Conservation (phyloP, 2,113 vertebrate genomes). For the Passer domesticus region DNA sequence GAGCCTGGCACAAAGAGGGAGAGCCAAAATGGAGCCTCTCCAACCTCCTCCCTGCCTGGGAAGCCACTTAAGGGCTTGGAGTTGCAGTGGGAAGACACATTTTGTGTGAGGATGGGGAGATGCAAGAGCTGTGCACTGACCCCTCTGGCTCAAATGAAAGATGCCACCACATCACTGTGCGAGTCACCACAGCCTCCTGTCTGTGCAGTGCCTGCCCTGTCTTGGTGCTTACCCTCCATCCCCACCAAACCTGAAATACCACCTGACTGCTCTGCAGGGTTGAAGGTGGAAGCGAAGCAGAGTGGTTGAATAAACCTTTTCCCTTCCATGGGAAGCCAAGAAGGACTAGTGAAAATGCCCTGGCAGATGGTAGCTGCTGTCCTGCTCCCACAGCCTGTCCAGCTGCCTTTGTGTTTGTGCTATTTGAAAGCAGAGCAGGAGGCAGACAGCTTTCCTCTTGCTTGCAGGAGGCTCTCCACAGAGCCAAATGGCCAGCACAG, state of each 20-base stretch:
- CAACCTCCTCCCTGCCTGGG: neutral
- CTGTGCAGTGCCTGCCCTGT: neutral
- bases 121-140: neutral
- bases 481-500: neutral
- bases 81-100: accelerated
- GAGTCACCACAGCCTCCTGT: neutral
- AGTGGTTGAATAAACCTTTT: neutral
- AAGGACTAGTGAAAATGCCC: neutral
- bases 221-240: neutral
- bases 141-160: neutral
- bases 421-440: neutral
- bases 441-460: neutral
- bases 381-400: neutral
- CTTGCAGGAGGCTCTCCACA: neutral
- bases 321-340: neutral
- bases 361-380: neutral
- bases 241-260: neutral
- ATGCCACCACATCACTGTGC: neutral
- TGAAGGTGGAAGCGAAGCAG: neutral
- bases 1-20: neutral
- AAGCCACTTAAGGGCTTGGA: neutral
- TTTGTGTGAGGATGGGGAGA: neutral
- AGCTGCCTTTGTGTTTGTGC: neutral
- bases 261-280: neutral
- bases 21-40: neutral